These are phyloP conservation scores for Salvelinus fontinalis DNA, from an alignment of 2,113 vertebrate species.

Conservation along the genomic window DNA sequence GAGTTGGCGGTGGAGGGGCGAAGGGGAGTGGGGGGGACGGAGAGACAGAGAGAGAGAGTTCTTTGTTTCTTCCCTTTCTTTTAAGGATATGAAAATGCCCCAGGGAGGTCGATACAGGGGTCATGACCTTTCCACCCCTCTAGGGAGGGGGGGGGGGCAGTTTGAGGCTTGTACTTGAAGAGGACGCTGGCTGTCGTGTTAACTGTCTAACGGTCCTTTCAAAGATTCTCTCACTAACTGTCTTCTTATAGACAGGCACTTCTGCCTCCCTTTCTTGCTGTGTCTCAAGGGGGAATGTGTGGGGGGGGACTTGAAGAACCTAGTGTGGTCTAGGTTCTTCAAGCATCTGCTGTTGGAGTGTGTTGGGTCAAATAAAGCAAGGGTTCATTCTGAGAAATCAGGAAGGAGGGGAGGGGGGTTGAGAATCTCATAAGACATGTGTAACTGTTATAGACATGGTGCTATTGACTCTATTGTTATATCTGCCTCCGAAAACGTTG, in stretches of 20 bases:
- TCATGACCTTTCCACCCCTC: slow-evolving; percentile 50
- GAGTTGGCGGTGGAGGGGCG: slow-evolving; percentile 8
- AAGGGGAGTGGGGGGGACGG: not conserved
- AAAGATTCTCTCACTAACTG: slow-evolving; percentile 37
- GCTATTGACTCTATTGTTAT: slow-evolving; percentile 53
- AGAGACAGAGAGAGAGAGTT: slow-evolving; percentile 4
- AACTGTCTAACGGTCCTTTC: slow-evolving; percentile 34
- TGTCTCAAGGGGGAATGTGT: not conserved
- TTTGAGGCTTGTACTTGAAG: slow-evolving; percentile 34
- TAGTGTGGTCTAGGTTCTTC: slow-evolving; percentile 23
- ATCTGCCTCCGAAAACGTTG: slow-evolving; percentile 34
- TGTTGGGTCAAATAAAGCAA: slow-evolving; percentile 21
- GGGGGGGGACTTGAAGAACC: too few relatives aligned
- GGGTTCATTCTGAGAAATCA: slow-evolving; percentile 9
- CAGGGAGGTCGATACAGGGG: slow-evolving; percentile 54
- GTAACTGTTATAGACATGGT: slow-evolving; percentile 34
- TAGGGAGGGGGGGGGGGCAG: not conserved
- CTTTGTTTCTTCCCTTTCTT: slow-evolving; percentile 65
- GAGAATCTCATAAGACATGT: slow-evolving; percentile 8
- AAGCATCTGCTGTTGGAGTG: slow-evolving; percentile 55
- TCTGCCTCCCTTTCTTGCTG: slow-evolving; percentile 7
- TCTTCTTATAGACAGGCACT: slow-evolving; percentile 28
- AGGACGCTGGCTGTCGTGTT: slow-evolving; percentile 39
- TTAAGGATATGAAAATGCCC: slow-evolving; percentile 43
- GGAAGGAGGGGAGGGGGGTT: not conserved